These are phyloP conservation scores for Dinocampus coccinellae DNA, from an alignment of 2,888 invertebrate genomes.

Conservation along the genomic window DNA sequence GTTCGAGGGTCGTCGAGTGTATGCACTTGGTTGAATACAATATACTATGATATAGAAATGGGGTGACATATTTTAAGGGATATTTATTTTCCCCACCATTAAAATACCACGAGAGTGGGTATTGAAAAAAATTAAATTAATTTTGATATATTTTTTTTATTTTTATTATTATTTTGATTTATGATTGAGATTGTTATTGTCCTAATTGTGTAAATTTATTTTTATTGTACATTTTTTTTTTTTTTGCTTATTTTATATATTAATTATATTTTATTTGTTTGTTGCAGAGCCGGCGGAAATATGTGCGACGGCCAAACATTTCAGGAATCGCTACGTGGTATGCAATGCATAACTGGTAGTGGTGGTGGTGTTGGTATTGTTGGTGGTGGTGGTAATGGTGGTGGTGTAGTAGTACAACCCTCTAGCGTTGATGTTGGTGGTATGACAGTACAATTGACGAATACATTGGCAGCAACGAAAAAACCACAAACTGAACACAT, in stretches of 20 bases:
- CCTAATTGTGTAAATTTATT: background rate
- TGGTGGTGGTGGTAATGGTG: too few species aligned
- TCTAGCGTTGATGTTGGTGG: conserved; percentile 72
- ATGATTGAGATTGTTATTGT: background rate
- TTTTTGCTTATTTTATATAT: background rate
- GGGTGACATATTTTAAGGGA: conserved; percentile 36
- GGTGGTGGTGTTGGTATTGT: too few species aligned
- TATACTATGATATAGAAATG: conserved; percentile 39
- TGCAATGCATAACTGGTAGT: conserved; percentile 72
- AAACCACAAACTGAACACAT: conserved; percentile 88
- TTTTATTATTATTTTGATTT: too few species aligned
- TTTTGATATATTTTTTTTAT: too few species aligned
- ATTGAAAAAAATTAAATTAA: conserved; percentile 1
- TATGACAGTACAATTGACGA: conserved; percentile 70
- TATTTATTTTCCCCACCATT: background rate
- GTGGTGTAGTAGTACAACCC: too few species aligned
- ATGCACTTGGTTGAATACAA: conserved; percentile 54
- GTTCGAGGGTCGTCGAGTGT: conserved; percentile 53
- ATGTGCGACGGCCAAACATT: conserved; percentile 80
- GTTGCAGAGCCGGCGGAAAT: conserved; percentile 79
- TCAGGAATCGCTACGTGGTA: conserved; percentile 75
- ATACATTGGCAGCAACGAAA: conserved; percentile 71
- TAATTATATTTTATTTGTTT: conserved; percentile 26
- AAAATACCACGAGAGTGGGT: background rate
- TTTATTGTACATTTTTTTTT: background rate